phyloP scores from a whole-genome alignment of 2,888 invertebrate species.

The Melanostoma mellinum region DNA sequence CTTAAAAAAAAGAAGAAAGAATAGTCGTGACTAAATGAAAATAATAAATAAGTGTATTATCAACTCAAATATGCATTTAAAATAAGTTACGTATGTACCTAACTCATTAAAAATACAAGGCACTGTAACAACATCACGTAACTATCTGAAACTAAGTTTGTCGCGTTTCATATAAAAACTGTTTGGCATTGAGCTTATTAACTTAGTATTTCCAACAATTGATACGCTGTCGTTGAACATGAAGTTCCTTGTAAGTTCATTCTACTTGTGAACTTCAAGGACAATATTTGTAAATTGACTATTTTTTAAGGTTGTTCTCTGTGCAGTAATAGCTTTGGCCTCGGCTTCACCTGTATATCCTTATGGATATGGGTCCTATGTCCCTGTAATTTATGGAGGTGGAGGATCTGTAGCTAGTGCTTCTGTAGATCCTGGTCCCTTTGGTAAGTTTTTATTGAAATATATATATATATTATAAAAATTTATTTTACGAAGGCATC shows the following conservation, averaged over 20 bases:
- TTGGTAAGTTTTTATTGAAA: slow-evolving; percentile 23
- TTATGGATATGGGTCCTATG: background rate
- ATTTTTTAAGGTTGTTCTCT: slow-evolving; percentile 27
- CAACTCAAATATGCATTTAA: slow-evolving; percentile 7
- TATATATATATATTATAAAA: too few relatives aligned
- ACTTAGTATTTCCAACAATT: slow-evolving; percentile 23
- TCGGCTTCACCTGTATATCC: slow-evolving; percentile 1
- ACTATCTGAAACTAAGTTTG: slow-evolving; percentile 5
- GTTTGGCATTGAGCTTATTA: background rate
- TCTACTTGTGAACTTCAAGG: background rate
- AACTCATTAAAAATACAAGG: background rate
- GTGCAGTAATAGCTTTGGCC: slow-evolving; percentile 2
- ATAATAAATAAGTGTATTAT: background rate
- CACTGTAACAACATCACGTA: slow-evolving; percentile 33
- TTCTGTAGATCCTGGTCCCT: background rate
- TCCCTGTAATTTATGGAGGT: slow-evolving; percentile 20
- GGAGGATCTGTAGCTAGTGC: background rate
- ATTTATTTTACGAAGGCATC: too few relatives aligned
- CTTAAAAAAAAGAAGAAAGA: background rate
- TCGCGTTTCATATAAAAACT: slow-evolving; percentile 34
- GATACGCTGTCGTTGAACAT: slow-evolving; percentile 26
- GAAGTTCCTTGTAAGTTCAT: slow-evolving; percentile 49
- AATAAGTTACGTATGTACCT: background rate
- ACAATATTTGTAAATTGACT: background rate
- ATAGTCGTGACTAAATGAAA: background rate